These are phyloP conservation scores for Calliphora vicina DNA, from an alignment of 1,140 invertebrate genomes.

Conservation along the genomic window DNA sequence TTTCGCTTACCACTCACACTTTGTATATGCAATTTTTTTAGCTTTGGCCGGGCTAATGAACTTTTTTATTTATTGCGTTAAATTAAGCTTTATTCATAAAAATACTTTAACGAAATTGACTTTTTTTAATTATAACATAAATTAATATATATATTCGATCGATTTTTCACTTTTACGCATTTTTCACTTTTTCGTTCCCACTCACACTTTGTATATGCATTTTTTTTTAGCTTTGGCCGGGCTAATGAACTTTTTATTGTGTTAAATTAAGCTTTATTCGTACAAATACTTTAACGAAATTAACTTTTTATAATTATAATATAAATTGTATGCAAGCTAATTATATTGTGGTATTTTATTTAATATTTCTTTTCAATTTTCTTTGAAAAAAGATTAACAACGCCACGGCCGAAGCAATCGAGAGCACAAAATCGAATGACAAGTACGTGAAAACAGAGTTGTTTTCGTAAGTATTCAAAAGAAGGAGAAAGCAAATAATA, in stretches of 20 bases:
- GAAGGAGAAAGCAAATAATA: background rate
- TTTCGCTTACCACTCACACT: background rate
- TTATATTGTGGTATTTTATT: background rate
- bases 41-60: slow-evolving; percentile 15
- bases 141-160: background rate
- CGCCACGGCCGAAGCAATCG: background rate
- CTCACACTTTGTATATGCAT: background rate
- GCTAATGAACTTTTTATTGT: background rate
- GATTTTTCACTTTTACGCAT: too few relatives aligned
- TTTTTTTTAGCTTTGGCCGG: background rate
- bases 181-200: background rate
- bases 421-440: background rate
- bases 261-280: background rate
- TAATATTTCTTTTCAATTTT: background rate
- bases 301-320: background rate
- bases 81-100: background rate
- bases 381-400: background rate
- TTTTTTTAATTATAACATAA: background rate
- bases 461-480: background rate
- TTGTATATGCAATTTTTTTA: background rate
- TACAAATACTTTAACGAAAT: background rate
- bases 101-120: background rate
- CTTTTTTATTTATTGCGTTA: background rate
- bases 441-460: background rate
- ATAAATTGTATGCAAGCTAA: background rate